phyloP scores from a whole-genome alignment of 2,797 vertebrate genomes.

The Octomys mimax region DNA sequence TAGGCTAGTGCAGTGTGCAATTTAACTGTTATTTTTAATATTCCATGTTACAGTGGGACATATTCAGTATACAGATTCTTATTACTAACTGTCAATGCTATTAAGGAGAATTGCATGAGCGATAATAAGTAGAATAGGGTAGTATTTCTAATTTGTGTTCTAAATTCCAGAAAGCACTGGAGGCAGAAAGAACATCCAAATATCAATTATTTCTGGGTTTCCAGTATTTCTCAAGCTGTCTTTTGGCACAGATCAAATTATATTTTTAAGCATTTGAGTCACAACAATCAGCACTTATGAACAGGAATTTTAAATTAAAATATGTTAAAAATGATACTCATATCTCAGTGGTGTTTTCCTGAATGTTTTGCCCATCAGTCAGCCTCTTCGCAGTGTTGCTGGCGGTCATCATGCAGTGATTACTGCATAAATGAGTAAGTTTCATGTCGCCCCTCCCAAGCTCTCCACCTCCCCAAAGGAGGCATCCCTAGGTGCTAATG shows the following conservation, averaged over 20 bases:
- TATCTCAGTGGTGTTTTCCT: not conserved
- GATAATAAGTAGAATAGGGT: not conserved
- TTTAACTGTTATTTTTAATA: not conserved
- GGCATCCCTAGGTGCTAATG: not conserved
- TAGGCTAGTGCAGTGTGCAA: not conserved
- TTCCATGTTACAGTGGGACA: not conserved
- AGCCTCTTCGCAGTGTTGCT: not conserved
- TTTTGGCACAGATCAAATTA: conserved; percentile 6
- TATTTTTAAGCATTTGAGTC: conserved; percentile 47
- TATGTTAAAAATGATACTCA: not conserved
- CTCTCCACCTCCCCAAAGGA: not conserved
- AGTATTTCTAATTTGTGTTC: not conserved
- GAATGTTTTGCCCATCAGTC: conserved; percentile 16
- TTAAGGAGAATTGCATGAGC: not conserved
- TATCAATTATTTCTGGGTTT: not conserved
- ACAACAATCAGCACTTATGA: not conserved
- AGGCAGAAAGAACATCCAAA: not conserved
- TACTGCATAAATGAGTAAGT: not conserved
- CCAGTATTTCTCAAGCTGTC: not conserved
- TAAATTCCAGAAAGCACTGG: not conserved
- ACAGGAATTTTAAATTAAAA: conserved; percentile 9
- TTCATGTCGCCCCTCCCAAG: not conserved
- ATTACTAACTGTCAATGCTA: not conserved
- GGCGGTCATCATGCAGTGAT: not conserved
- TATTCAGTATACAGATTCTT: not conserved